Evolutionary conservation across 1,140 invertebrate species (phyloP), one percentile per base, ranked within the genome.

Genomic region (Chionoecetes opilio): DNA sequence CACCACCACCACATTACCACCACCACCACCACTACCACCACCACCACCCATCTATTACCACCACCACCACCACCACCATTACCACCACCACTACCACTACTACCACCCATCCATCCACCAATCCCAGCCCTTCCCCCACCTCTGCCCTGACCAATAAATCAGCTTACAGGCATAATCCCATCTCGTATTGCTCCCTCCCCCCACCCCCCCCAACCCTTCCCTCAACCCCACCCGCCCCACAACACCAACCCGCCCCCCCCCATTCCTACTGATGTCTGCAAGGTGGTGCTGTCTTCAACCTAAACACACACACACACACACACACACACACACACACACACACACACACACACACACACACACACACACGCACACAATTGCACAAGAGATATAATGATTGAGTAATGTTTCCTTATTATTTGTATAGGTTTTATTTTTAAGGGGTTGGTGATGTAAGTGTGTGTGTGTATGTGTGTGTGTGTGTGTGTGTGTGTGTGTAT

Each of bases 131-230:
- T 6, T 75, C 6, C n/a, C 63, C 63, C 0, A 26, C 63, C 2
- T 26, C 63, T 75, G 0, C 63, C n/a, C n/a, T 11, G 5, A 0
- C 63, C 63, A n/a, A 21, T 1, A 17, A 75, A 21, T 75, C 63
- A n/a, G 63, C 63, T 75, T 75, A 75, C 63, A 75, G 21, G n/a
- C 63, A 75, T 75, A 75, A 75, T 75, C 63, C 63, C 63, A n/a
- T 26, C 63, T 75, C 63, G 46, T 53, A 17, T 53, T 53, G 46
- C n/a, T n/a, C 63, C n/a, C 21, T 75, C 63, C n/a, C 63, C 1
- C 8, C n/a, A 0, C 8, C 5, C n/a, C 63, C n/a, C 63, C 63
- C n/a, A 9, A n/a, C 41, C 41, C 8, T 26, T 75, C 63, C 1
- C 63, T 21, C 8, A n/a, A n/a, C 26, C 63, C n/a, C 63, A n/a